These are phyloP conservation scores for Conus betulinus DNA, from an alignment of 1,140 invertebrate genomes.

Conservation along the genomic window DNA sequence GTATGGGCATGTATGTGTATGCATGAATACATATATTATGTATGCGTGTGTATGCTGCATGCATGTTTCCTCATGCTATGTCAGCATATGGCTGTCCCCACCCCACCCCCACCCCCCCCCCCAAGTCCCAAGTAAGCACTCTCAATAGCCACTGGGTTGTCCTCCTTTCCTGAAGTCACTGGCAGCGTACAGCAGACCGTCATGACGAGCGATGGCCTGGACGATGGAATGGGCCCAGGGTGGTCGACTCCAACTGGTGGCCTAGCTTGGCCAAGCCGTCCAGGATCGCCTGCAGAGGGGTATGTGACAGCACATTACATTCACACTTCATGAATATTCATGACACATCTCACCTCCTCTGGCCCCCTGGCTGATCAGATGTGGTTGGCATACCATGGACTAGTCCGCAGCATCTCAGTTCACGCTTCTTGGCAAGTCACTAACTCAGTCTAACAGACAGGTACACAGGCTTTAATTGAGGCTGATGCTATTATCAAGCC, in stretches of 20 bases:
- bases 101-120: no score
- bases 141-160: slow-evolving; percentile 52
- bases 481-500: no score
- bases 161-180: slow-evolving; percentile 61
- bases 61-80: no score
- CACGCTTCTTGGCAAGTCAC: no score
- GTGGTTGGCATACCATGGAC: no score
- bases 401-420: no score
- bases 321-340: not conserved
- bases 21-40: not conserved
- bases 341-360: no score
- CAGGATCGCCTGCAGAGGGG: slow-evolving; percentile 44
- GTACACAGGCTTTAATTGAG: no score
- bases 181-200: slow-evolving; percentile 47
- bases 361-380: no score
- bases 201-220: slow-evolving; percentile 49
- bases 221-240: slow-evolving; percentile 47
- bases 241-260: slow-evolving; percentile 49
- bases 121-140: not conserved
- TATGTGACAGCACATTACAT: not conserved
- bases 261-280: slow-evolving; percentile 43
- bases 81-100: no score
- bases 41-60: no score
- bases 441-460: no score
- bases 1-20: not conserved